A percentile compares a stretch with the other conserved stretches of the same genome.
phyloP scores from a whole-genome alignment of 2,888 invertebrate genomes.

The Pammene fasciana region DNA sequence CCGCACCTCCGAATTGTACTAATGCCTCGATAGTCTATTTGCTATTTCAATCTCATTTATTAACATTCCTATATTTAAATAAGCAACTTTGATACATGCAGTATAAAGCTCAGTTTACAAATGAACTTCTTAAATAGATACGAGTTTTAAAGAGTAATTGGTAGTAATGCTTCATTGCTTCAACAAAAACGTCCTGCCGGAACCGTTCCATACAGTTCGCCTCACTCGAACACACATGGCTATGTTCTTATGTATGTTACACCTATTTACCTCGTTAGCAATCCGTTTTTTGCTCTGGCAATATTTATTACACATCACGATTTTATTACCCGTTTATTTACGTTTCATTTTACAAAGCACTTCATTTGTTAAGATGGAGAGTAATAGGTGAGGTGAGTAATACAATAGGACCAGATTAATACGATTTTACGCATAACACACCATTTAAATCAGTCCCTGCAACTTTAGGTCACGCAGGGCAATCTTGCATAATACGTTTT shows the following conservation, averaged over 20 bases:
- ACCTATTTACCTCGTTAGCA: slow-evolving; percentile 23
- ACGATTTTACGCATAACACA: too few species aligned
- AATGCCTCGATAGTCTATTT: slow-evolving; percentile 3
- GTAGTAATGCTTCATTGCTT: slow-evolving; percentile 7
- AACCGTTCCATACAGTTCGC: slow-evolving; percentile 41
- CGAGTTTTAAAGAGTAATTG: slow-evolving; percentile 24
- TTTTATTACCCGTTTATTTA: slow-evolving; percentile 4
- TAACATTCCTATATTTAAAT: neutral
- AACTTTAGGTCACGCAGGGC: neutral
- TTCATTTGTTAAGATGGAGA: neutral
- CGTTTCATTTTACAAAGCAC: neutral
- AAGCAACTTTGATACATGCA: neutral
- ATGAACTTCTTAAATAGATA: neutral
- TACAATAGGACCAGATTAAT: too few species aligned
- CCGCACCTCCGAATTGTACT: slow-evolving; percentile 41
- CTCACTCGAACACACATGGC: slow-evolving; percentile 40
- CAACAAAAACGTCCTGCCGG: slow-evolving; percentile 49
- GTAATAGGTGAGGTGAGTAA: neutral
- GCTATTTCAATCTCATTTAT: neutral
- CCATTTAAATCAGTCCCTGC: too few species aligned
- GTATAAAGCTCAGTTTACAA: slow-evolving; percentile 1
- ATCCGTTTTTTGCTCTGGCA: slow-evolving; percentile 38
- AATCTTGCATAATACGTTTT: too few species aligned
- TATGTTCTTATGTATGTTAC: slow-evolving; percentile 15
- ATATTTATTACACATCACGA: slow-evolving; percentile 38